Base-by-base conservation (phyloP, 64 coral and sea anemone genomes). In the Montipora foliosa region DNA sequence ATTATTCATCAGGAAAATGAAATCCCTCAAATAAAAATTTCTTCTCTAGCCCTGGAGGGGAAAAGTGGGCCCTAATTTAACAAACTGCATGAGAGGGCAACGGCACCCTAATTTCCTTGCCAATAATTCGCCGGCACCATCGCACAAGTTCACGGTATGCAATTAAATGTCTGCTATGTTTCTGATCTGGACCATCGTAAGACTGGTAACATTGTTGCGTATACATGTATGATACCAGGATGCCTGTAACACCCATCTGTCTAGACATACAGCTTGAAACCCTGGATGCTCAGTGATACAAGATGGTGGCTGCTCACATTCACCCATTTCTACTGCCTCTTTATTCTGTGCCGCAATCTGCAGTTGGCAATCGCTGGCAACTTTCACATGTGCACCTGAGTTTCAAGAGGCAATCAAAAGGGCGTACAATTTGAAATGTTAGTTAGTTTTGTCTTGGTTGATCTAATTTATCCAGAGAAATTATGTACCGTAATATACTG, bases 191-290 rank as follows among this genome's bases (percentile, higher is more conserved):
- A 7, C 91, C 91, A 19, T 93, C 37, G 49, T 87, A 87, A 7
- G 91, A 45, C 44, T 93, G 50, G 7, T 7, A 17, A 45, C 84
- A 92, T 48, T 92, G 90, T 17, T 92, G 90, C 21, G 29, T 84
- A 29, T 92, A 92, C 44, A 25, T 25, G 25, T 25, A 25, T 92
- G 90, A 12, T 69, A 74, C 67, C 66, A 55, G 7, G 90, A 79
- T 14, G 90, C 80, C 60, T 88, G 91, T 60, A 93, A 19, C 6
- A 93, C 91, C 79, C 68, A 93, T 79, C 74, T 86, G 29, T 93
- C 87, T 6, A 76, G 77, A 17, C 84, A 88, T 21, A 82, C 37
- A 80, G 74, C 17, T 46, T 74, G 0, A 25, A 25, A 25, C 25
- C 25, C 25, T 25, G 25, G 25, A 25, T 25, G 25, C 25, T 25